phyloP scores from a whole-genome alignment of 2,797 vertebrate genomes.

The Craterocephalus amniculus region DNA sequence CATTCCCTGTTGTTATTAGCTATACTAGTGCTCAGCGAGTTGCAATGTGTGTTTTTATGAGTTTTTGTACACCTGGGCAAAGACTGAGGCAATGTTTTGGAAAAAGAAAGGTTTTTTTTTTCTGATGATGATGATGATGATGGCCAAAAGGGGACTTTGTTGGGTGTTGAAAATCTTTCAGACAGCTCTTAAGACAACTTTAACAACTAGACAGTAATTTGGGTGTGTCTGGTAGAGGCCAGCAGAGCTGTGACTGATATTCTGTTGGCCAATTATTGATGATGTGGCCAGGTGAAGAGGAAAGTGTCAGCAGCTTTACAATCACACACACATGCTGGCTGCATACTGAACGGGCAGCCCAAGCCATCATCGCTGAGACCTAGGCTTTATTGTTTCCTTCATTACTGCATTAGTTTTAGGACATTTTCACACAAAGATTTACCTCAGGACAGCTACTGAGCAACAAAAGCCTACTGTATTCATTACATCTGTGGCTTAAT shows the following conservation, averaged over 20 bases:
- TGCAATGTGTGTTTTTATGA: constrained; percentile 59
- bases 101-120: constrained; percentile 66
- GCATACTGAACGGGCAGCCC: constrained; percentile 74
- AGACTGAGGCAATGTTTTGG: constrained; percentile 68
- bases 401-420: constrained; percentile 72
- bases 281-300: constrained; percentile 75
- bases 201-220: constrained; percentile 58
- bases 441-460: constrained; percentile 67
- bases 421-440: constrained; percentile 71
- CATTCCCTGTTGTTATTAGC: constrained; percentile 71
- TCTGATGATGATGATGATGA: constrained; percentile 70
- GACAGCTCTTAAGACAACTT: constrained; percentile 61
- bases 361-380: constrained; percentile 59
- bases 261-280: constrained; percentile 72
- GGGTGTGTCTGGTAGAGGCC: constrained; percentile 61
- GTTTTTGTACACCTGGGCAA: constrained; percentile 45
- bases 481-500: constrained; percentile 82
- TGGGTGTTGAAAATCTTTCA: constrained; percentile 64
- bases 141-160: constrained; percentile 54
- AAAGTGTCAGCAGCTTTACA: constrained; percentile 75
- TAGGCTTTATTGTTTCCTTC: constrained; percentile 62
- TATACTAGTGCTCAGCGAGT: constrained; percentile 58
- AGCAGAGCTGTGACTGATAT: constrained; percentile 72
- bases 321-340: constrained; percentile 51
- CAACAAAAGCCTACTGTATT: constrained; percentile 74